Percentiles rank a stretch among this genome's conserved stretches.
phyloP scores from a whole-genome alignment of 2,113 vertebrate genomes.

The Leptocoma aspasia region DNA sequence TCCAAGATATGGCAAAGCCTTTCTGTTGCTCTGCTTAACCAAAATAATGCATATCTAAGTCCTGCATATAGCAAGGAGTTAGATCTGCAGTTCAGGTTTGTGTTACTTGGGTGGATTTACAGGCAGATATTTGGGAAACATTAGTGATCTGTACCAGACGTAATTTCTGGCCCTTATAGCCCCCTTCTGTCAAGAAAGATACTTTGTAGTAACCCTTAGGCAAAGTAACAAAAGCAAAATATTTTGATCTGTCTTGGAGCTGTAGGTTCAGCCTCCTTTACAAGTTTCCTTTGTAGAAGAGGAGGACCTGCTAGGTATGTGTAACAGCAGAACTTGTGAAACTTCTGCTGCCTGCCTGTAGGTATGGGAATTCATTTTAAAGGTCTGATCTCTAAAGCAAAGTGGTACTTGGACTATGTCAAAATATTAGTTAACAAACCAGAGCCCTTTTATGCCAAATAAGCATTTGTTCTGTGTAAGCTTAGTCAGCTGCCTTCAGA shows the following conservation, averaged over 20 bases:
- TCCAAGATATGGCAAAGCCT: background rate
- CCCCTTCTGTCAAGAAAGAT: background rate
- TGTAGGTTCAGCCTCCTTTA: background rate
- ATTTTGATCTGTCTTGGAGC: background rate
- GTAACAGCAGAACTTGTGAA: background rate
- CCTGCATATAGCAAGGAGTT: background rate
- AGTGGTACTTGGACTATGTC: background rate
- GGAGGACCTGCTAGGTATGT: background rate
- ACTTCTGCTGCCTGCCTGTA: background rate
- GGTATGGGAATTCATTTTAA: background rate
- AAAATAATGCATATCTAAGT: background rate
- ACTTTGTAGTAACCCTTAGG: background rate
- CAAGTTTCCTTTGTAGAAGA: background rate
- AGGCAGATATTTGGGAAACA: constrained; percentile 6
- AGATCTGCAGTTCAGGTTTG: background rate
- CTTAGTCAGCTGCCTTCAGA: background rate
- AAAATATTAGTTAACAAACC: background rate
- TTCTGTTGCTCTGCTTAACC: background rate
- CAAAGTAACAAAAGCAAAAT: constrained; percentile 12
- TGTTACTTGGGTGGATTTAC: background rate
- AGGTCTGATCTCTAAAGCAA: background rate
- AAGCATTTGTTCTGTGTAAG: background rate
- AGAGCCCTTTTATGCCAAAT: background rate
- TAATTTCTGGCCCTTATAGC: background rate
- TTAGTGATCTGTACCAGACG: constrained; percentile 26